Evolutionary conservation across 2,888 invertebrate genomes (phyloP), one percentile per base, ranked within the genome.

Genomic region (Bimastos eiseni): DNA sequence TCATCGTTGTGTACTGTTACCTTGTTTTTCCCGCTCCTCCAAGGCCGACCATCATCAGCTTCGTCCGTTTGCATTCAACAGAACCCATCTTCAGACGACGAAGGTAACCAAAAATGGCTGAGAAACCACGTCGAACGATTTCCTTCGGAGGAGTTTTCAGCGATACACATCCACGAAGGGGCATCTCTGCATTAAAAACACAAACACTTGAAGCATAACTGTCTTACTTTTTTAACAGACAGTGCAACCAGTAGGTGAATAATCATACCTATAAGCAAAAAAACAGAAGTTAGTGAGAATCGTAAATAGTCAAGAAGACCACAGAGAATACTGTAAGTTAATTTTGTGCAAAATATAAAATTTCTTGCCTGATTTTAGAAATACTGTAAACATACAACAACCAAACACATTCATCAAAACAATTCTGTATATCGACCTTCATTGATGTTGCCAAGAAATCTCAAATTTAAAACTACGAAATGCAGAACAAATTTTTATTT

Each of bases 1-100:
- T 55, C 55, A 55, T 11, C 4, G 30, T 55, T 17, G 55, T 11
- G 30, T 30, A n/a, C 30, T 70, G 70, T 19, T 92, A 95, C 94
- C 95, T 95, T 84, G 95, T 95, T 92, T 95, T 95, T 17, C 95
- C 95, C 21, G 95, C 95, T 34, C 95, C 95, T 24, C 95, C 95
- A 15, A 95, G 93, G n/a, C 95, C 95, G 1, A 95, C 95, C 92
- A 95, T 91, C 95, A 95, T 95, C 30, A 95, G 93, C 91, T 95
- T 95, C 24, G 95, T 95, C 90, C 95, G 92, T 90, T 94, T 94
- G 92, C 95, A 95, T 3, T 92, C 92, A 3, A 93, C 93, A 15
- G 94, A 93, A 3, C 95, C 95, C 89, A 93, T 93, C 19, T 93
- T 90, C 3, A 95, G 92, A 36, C 95, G 93, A 90, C 93, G 93